Percentiles rank a stretch among this genome's conserved stretches.
These are phyloP conservation scores for Tor tambroides DNA, from an alignment of 2,113 vertebrate species.

Conservation along the genomic window DNA sequence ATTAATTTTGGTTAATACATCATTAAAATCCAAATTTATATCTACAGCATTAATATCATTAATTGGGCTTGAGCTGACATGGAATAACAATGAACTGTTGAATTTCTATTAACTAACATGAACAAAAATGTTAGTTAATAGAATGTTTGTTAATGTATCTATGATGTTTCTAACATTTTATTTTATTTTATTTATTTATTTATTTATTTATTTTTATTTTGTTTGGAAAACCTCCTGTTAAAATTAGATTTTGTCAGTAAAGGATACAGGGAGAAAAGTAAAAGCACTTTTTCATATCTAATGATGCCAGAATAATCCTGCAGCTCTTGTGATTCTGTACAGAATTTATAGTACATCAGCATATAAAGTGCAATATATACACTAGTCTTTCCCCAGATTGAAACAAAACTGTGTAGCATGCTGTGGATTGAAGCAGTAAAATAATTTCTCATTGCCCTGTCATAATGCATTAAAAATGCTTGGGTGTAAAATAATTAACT, in stretches of 20 bases:
- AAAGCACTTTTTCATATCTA: not conserved
- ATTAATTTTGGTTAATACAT: no score
- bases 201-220: no score
- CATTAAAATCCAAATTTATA: no score
- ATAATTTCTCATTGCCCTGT: not conserved
- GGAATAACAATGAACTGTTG: no score
- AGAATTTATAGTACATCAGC: constrained; percentile 3
- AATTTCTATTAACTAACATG: no score
- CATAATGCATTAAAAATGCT: constrained; percentile 31
- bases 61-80: no score
- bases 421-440: constrained; percentile 14
- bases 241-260: not conserved
- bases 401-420: not conserved
- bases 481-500: not conserved
- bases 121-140: no score
- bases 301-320: constrained; percentile 8
- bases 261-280: not conserved
- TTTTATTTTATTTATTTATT: no score
- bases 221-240: not conserved
- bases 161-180: no score
- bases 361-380: constrained; percentile 6
- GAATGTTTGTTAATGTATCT: no score
- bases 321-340: not conserved
- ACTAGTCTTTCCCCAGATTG: not conserved
- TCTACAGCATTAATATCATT: no score